Evolutionary conservation across 2,888 invertebrate genomes (phyloP), one percentile per base, ranked within the genome.

Genomic region (Brachylomia viminalis): DNA sequence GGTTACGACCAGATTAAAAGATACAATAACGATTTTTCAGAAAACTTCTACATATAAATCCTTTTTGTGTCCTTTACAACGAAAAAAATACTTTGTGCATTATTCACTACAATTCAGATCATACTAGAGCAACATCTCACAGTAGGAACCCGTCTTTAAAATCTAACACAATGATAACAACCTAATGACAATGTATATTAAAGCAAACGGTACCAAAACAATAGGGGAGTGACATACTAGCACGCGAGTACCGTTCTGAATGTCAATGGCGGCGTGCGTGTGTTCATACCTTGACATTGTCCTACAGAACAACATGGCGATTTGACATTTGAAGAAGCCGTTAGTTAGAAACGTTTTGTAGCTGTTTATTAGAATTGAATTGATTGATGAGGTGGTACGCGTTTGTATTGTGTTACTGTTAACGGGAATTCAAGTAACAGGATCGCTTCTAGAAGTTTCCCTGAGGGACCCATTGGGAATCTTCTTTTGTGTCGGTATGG

Each of bases 281-380:
- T 75, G 62, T 62, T 42, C 33, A 49, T 52, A 56, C 82, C 82
- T 72, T 86, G 88, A 84, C 88, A 87, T 84, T 87, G 87, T 83
- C 86, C 79, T 86, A 84, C 61, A 78, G 58, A 69, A 65, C 10
- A 80, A 75, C 54, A 75, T 69, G 49, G 72, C 67, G 68, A 65
- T 74, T 73, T 77, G 77, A 79, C 78, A 80, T 83, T 79, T 73
- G 33, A 71, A 69, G 59, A 64, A 79, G 62, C 86, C 84, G 87
- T 85, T 85, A 86, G n/a, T 84, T 84, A 86, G 15, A 58, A 61
- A 69, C 69, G 70, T 71, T 83, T 80, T 80, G 62, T 75, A 76
- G 78, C 62, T 82, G 73, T 85, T 52, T 30, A 80, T 83, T 72
- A 27, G 27, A 69, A 72, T 64, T 23, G 67, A 56, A 61, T 80